phyloP scores from a whole-genome alignment of 2,113 vertebrate species.

The Corynorhinus townsendii region DNA sequence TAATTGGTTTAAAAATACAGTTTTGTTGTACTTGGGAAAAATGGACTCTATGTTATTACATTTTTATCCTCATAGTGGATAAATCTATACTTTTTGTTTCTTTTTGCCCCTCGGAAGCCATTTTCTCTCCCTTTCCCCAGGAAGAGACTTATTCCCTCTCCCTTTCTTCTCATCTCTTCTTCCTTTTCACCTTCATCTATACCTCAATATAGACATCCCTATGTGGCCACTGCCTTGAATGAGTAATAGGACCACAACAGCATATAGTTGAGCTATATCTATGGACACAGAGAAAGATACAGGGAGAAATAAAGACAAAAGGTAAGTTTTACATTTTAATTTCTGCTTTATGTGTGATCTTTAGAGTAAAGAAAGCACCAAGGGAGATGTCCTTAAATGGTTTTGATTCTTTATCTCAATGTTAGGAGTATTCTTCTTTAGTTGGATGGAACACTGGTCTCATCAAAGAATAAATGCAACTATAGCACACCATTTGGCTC shows the following conservation, averaged over 20 bases:
- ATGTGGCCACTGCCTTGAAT: neutral
- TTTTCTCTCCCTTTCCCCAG: neutral
- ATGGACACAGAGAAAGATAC: neutral
- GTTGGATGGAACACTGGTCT: neutral
- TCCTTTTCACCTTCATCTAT: neutral
- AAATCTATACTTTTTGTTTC: neutral
- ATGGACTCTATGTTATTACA: neutral
- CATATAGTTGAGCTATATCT: neutral
- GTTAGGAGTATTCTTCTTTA: neutral
- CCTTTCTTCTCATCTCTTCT: neutral
- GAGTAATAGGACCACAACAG: neutral
- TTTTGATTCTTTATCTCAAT: neutral
- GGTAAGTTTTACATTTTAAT: neutral
- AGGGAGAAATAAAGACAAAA: neutral
- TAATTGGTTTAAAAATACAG: neutral
- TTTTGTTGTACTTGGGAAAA: slow-evolving; percentile 3
- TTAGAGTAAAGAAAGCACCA: neutral
- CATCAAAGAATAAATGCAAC: neutral
- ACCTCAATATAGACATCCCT: neutral
- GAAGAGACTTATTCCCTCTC: neutral
- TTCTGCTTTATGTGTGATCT: neutral
- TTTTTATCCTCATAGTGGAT: neutral
- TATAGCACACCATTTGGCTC: neutral
- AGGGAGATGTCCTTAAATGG: neutral
- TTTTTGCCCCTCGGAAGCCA: neutral